Percentiles rank a stretch among this genome's conserved stretches.
phyloP scores from a whole-genome alignment of 2,888 invertebrate species.

The Hirtodrosophila confusa region DNA sequence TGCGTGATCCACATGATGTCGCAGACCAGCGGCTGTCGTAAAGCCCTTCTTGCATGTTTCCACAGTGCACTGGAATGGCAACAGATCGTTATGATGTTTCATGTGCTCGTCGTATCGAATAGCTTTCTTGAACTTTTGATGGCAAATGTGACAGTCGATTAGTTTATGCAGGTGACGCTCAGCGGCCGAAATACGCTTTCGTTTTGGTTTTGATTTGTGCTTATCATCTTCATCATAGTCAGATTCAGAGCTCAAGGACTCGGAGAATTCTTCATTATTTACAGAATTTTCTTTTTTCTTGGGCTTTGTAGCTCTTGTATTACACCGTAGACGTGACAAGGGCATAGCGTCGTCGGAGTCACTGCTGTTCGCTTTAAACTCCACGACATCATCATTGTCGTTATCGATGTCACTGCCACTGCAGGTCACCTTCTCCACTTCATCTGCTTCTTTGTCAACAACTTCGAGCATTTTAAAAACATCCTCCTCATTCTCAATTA shows the following conservation, averaged over 20 bases:
- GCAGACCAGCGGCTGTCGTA: conserved; percentile 74
- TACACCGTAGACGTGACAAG: conserved; percentile 49
- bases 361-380: conserved; percentile 40
- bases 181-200: conserved; percentile 54
- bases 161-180: conserved; percentile 57
- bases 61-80: conserved; percentile 79
- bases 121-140: conserved; percentile 75
- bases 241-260: conserved; percentile 28
- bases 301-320: conserved; percentile 5
- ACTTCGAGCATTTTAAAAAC: conserved; percentile 80
- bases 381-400: conserved; percentile 37
- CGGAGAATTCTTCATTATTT: conserved; percentile 16
- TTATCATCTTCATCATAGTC: conserved; percentile 18
- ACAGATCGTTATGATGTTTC: conserved; percentile 80
- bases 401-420: conserved; percentile 22
- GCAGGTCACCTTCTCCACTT: too few species aligned
- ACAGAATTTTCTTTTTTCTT: conserved; percentile 2
- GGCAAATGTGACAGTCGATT: conserved; percentile 80
- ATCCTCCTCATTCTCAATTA: conserved; percentile 79
- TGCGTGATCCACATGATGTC: conserved; percentile 75
- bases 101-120: conserved; percentile 79
- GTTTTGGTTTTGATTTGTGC: conserved; percentile 49
- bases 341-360: conserved; percentile 72
- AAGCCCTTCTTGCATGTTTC: conserved; percentile 78
- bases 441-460: conserved; percentile 72